Evolutionary conservation across 2,113 vertebrate species (phyloP), one percentile per base, ranked within the genome.

Genomic region (Rhabdomys dilectus): DNA sequence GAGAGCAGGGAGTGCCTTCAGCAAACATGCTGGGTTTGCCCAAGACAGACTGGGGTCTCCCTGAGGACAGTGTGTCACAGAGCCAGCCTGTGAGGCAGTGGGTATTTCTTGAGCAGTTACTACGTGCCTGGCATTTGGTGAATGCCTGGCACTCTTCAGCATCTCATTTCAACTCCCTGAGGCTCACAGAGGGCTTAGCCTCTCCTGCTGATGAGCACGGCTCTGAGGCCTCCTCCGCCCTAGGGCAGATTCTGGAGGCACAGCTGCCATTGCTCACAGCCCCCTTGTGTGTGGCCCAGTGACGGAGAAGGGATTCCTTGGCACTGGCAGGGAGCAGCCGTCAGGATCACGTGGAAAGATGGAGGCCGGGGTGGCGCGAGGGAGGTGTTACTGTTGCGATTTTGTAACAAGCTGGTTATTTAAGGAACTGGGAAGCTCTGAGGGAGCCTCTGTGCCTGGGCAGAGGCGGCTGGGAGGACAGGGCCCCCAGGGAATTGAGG

Each of bases 311-410:
- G 97, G 93, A 97, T 96, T 97, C 97, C 97, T 97, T 97, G 97
- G 97, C 98, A 96, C 16, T 0, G 77, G 82, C 68, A 60, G 95
- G 88, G 85, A 96, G 92, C 98, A 98, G 97, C 98, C 97, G 86
- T 97, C 97, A 93, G 96, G 66, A 62, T 89, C n/a, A 91, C 10
- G 17, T 82, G 82, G 96, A 91, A 96, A 97, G 93, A 97, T 95
- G 97, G 96, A 96, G 97, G 97, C 91, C 78, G 64, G 75, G 81
- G 94, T 85, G 87, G 95, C 73, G 96, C 89, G 97, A 97, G 97
- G 98, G 98, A 98, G 97, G 98, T 98, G 98, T 98, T 95, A 97
- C 96, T 97, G 97, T 96, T 97, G 97, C 82, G 96, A 45, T 96
- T 98, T 96, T 95, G 95, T 97, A 97, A 97, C 97, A 96, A 97